Evolutionary conservation across 2,113 vertebrate genomes (phyloP).

Genomic region (Ciconia boyciana): DNA sequence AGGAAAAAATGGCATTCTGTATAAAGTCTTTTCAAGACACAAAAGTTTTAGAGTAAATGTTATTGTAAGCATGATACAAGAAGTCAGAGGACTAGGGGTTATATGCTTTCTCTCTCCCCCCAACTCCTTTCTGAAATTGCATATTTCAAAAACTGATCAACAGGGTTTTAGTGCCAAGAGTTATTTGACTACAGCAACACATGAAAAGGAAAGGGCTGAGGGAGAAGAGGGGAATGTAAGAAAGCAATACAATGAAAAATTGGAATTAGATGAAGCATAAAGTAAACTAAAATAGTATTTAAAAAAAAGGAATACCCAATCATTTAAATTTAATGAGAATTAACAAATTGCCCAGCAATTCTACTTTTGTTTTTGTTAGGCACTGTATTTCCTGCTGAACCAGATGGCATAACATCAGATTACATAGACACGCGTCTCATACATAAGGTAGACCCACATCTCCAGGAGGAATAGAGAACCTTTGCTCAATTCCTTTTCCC

Average conservation of each 20-base stretch:
- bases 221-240: neutral
- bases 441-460: neutral
- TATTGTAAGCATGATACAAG: neutral
- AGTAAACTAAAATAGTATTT: neutral
- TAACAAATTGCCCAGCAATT: neutral
- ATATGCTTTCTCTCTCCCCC: neutral
- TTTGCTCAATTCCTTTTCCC: neutral
- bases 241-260: neutral
- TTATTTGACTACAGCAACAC: neutral
- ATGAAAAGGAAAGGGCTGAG: neutral
- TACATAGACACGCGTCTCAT: neutral
- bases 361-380: neutral
- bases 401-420: neutral
- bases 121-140: neutral
- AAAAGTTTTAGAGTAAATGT: neutral
- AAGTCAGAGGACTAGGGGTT: neutral
- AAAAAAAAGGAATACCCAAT: accelerated
- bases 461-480: neutral
- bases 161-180: neutral
- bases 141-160: neutral
- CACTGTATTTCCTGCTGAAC: neutral
- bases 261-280: neutral
- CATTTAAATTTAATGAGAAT: neutral
- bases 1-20: neutral
- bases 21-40: neutral